phyloP scores from a whole-genome alignment of 2,888 invertebrate species.

The Sepioteuthis lessoniana region DNA sequence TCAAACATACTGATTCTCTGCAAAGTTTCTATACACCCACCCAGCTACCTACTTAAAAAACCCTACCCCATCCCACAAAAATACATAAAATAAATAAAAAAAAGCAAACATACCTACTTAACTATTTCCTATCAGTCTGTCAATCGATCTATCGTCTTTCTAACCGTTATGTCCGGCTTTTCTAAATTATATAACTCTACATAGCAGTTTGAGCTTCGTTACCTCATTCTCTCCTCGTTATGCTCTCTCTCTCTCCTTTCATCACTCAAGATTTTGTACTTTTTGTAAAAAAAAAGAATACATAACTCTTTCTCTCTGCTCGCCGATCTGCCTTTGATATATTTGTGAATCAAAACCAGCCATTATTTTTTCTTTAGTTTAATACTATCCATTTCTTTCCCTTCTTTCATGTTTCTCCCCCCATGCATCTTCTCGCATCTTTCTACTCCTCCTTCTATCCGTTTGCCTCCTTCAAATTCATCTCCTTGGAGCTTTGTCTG shows the following conservation, averaged over 20 bases:
- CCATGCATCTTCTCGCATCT: too few relatives aligned
- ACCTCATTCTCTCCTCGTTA: too few relatives aligned
- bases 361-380: too few relatives aligned
- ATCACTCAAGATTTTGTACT: not conserved
- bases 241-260: not conserved
- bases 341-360: not conserved
- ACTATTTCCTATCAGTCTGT: not conserved
- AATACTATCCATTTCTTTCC: too few relatives aligned
- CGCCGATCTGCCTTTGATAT: not conserved
- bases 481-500: not conserved
- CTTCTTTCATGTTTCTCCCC: too few relatives aligned
- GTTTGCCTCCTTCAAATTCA: not conserved
- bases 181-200: not conserved
- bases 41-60: not conserved
- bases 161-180: not conserved
- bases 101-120: not conserved
- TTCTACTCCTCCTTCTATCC: not conserved
- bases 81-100: not conserved
- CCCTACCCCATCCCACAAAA: not conserved
- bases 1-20: not conserved
- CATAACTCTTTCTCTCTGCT: conserved; percentile 20
- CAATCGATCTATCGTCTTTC: not conserved
- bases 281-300: not conserved
- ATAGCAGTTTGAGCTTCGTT: too few relatives aligned
- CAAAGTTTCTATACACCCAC: not conserved